A percentile compares a stretch with the other conserved stretches of the same genome.
phyloP scores from a whole-genome alignment of 1,140 invertebrate genomes.

The Philotrypesis tridentata region DNA sequence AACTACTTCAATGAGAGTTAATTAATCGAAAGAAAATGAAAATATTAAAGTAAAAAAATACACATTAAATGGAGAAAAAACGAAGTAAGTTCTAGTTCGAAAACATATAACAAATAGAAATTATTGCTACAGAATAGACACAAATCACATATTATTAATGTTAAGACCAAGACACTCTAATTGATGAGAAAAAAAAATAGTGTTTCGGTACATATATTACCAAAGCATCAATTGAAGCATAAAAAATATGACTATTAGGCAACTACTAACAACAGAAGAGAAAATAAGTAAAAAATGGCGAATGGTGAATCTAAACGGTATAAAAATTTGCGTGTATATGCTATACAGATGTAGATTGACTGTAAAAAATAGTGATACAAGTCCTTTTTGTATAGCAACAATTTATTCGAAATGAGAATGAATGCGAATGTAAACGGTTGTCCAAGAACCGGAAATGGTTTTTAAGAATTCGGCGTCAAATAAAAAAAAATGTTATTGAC shows the following conservation, averaged over 20 bases:
- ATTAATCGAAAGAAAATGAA: constrained; percentile 36
- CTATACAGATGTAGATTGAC: constrained; percentile 44
- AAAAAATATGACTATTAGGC: constrained; percentile 44
- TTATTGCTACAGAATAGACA: constrained; percentile 58
- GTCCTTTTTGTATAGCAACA: constrained; percentile 66
- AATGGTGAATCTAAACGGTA: constrained; percentile 52
- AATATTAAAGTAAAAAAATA: constrained; percentile 23
- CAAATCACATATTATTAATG: constrained; percentile 57
- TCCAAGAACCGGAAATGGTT: constrained; percentile 68
- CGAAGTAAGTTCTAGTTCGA: constrained; percentile 59
- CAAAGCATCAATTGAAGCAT: constrained; percentile 17
- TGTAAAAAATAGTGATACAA: constrained; percentile 50
- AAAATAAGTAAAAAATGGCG: constrained; percentile 40
- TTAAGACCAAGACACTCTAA: constrained; percentile 56
- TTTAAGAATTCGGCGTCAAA: constrained; percentile 18
- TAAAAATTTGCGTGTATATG: constrained; percentile 53
- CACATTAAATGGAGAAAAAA: constrained; percentile 44
- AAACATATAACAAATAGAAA: constrained; percentile 59
- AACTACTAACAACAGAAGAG: constrained; percentile 28
- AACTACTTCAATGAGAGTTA: constrained; percentile 37
- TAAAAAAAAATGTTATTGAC: neutral
- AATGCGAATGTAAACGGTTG: constrained; percentile 46
- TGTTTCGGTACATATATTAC: neutral
- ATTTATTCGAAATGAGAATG: constrained; percentile 48
- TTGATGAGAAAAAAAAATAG: constrained; percentile 46